Percentiles rank a stretch among this genome's conserved stretches.
phyloP scores from a whole-genome alignment of 1,140 invertebrate species.

The Doryteuthis pealeii region DNA sequence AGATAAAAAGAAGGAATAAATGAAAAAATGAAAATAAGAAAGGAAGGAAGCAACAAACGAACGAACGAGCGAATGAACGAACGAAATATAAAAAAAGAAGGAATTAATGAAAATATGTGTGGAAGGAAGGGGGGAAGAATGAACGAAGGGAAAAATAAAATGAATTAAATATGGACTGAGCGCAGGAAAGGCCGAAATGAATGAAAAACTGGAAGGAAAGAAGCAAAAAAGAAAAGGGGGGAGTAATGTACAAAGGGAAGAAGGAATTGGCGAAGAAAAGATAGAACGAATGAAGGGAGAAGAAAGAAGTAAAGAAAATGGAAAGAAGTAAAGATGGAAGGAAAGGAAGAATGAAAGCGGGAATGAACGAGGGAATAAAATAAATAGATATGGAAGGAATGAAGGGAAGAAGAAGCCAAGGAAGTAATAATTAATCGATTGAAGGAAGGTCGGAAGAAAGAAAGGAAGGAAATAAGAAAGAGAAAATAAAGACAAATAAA shows the following conservation, averaged over 20 bases:
- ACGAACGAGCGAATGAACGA: no score
- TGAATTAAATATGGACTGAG: background rate
- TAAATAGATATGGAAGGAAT: background rate
- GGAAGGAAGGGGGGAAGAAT: background rate
- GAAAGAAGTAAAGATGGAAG: background rate
- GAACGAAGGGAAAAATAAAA: background rate
- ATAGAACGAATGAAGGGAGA: background rate
- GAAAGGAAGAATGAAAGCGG: background rate
- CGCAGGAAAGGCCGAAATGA: background rate
- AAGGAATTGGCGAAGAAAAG: background rate
- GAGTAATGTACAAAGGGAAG: background rate
- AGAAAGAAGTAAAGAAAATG: background rate
- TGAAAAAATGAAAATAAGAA: no score
- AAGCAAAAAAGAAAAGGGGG: constrained; percentile 4
- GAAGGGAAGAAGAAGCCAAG: background rate
- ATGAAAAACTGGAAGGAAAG: constrained; percentile 2
- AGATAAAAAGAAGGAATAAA: no score
- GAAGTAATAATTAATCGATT: background rate
- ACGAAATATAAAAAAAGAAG: no score
- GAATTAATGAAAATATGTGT: no score
- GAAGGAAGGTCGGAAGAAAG: background rate
- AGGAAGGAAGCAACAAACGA: no score
- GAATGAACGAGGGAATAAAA: no score
- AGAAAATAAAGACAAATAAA: constrained; percentile 7
- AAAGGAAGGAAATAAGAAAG: background rate